phyloP scores from a whole-genome alignment of 2,113 vertebrate genomes.

The Hassar affinis region DNA sequence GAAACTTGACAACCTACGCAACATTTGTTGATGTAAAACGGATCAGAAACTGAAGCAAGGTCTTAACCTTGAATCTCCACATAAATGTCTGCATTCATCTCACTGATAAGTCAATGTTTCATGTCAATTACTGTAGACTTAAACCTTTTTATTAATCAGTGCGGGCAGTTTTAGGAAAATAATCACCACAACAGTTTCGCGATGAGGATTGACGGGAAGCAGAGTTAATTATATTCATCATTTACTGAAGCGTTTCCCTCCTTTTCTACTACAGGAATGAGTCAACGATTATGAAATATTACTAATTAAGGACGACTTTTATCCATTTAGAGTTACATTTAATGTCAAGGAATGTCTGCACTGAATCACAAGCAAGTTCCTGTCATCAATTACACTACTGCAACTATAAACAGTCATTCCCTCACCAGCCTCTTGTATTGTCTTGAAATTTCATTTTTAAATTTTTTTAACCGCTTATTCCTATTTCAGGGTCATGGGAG shows the following conservation, averaged over 20 bases:
- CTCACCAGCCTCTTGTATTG: neutral
- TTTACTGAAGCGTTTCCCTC: neutral
- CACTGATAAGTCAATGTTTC: neutral
- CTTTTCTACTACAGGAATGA: neutral
- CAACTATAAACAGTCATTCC: neutral
- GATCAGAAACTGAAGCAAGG: neutral
- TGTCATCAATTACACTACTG: neutral
- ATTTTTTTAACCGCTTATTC: no score
- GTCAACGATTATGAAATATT: neutral
- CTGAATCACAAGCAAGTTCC: neutral
- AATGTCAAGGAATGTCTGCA: neutral
- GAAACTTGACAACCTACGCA: neutral
- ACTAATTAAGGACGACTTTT: no score
- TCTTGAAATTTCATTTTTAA: neutral
- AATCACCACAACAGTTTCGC: neutral
- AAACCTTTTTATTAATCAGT: no score
- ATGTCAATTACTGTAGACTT: no score
- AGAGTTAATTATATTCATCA: neutral
- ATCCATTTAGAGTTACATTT: neutral
- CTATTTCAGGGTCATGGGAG: no score
- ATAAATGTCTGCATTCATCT: slow-evolving; percentile 14
- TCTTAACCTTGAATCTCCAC: neutral
- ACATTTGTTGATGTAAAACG: neutral
- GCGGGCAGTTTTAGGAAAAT: neutral
- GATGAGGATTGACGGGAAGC: neutral